Evolutionary conservation across 2,888 invertebrate genomes (phyloP).

Genomic region (Drosophila helvetica): DNA sequence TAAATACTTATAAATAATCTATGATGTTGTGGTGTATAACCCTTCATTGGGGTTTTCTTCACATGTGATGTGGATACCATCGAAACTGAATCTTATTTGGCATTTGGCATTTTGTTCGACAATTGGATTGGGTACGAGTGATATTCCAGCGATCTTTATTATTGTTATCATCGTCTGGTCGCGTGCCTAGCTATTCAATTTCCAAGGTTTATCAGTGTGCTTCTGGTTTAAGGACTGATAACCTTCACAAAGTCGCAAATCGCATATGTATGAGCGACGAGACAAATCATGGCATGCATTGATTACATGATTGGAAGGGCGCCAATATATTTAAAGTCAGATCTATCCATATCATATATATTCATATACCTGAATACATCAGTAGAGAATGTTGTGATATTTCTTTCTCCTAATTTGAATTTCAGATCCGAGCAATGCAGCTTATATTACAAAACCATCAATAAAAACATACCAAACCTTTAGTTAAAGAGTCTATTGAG

Average conservation of each 20-base stretch:
- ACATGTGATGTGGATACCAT: background rate
- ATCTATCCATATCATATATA: background rate
- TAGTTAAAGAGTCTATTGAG: too few species aligned
- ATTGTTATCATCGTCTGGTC: constrained; percentile 1
- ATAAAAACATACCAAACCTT: too few species aligned
- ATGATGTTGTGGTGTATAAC: background rate
- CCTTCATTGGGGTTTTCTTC: too few species aligned
- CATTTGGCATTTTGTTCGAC: background rate
- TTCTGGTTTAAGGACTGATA: background rate
- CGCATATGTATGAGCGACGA: background rate
- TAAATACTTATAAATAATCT: background rate
- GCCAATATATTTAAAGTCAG: too few species aligned
- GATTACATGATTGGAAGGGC: background rate
- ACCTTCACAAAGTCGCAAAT: background rate
- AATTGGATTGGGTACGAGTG: background rate
- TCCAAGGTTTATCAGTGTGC: background rate
- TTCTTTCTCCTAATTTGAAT: too few species aligned
- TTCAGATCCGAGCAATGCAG: too few species aligned
- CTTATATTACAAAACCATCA: too few species aligned
- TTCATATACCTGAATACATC: background rate
- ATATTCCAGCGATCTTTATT: constrained; percentile 1
- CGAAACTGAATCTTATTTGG: background rate
- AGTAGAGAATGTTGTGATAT: too few species aligned
- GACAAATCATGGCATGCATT: background rate
- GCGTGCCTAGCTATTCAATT: background rate